phyloP scores from a whole-genome alignment of 2,888 invertebrate species.

The Coecobrya sp. region DNA sequence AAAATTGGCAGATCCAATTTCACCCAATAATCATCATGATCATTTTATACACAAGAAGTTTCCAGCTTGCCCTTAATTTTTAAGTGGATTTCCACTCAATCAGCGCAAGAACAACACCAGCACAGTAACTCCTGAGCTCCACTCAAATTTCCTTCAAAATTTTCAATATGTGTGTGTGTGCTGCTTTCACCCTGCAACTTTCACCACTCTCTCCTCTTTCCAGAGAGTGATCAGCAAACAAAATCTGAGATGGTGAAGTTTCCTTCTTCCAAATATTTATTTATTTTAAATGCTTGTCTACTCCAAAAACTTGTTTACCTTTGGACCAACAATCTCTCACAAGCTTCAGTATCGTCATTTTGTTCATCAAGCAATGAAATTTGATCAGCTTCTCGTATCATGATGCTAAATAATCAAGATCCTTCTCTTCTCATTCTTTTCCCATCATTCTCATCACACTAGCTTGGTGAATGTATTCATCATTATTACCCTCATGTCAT shows the following conservation, averaged over 20 bases:
- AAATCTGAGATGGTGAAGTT: not conserved
- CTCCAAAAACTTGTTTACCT: not conserved
- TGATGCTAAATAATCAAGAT: not conserved
- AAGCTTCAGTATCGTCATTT: not conserved
- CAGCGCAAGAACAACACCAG: not conserved
- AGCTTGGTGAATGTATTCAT: not conserved
- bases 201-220: not conserved
- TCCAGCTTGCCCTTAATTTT: not conserved
- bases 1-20: slow-evolving; percentile 26
- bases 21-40: not conserved
- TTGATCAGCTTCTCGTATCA: not conserved
- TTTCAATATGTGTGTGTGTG: too few relatives aligned
- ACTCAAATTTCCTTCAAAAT: slow-evolving; percentile 1
- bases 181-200: not conserved
- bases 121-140: not conserved
- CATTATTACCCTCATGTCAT: not conserved
- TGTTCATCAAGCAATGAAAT: not conserved
- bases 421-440: not conserved
- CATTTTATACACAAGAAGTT: not conserved
- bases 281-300: not conserved
- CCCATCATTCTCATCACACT: not conserved
- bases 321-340: not conserved
- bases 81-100: slow-evolving; percentile 32
- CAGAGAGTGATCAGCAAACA: not conserved
- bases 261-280: slow-evolving; percentile 3